Conservation (phyloP, 2,888 invertebrate genomes). For the Dione vanillae region DNA sequence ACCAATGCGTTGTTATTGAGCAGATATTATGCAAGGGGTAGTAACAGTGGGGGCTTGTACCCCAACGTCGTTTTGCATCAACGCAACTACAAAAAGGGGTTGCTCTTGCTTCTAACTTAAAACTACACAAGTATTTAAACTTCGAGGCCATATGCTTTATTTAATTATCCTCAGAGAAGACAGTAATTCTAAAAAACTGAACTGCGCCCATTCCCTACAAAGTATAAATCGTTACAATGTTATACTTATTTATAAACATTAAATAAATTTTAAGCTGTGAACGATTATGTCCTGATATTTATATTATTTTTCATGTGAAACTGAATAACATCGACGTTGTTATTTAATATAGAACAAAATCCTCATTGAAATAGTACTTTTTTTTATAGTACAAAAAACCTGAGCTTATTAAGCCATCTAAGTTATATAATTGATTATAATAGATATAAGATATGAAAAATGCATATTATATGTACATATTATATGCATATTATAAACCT, state of each 20-base stretch:
- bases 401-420: not conserved
- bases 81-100: constrained; percentile 29
- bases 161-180: constrained; percentile 30
- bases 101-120: constrained; percentile 18
- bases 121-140: constrained; percentile 5
- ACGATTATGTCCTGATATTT: too few relatives aligned
- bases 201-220: not conserved
- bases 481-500: too few relatives aligned
- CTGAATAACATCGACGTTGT: not conserved
- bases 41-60: constrained; percentile 26
- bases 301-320: too few relatives aligned
- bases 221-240: not conserved
- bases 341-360: too few relatives aligned
- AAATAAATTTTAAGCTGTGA: not conserved
- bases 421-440: constrained; percentile 11
- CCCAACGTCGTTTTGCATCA: constrained; percentile 13
- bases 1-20: constrained; percentile 39
- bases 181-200: constrained; percentile 29
- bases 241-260: constrained; percentile 5
- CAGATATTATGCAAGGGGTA: constrained; percentile 42
- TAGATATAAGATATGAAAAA: too few relatives aligned
- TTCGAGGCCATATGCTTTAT: constrained; percentile 33
- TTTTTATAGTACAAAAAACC: not conserved
- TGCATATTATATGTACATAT: too few relatives aligned
- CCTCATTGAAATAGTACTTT: too few relatives aligned